Conservation (phyloP, 1,140 invertebrate species). For the Nephotettix cincticeps region DNA sequence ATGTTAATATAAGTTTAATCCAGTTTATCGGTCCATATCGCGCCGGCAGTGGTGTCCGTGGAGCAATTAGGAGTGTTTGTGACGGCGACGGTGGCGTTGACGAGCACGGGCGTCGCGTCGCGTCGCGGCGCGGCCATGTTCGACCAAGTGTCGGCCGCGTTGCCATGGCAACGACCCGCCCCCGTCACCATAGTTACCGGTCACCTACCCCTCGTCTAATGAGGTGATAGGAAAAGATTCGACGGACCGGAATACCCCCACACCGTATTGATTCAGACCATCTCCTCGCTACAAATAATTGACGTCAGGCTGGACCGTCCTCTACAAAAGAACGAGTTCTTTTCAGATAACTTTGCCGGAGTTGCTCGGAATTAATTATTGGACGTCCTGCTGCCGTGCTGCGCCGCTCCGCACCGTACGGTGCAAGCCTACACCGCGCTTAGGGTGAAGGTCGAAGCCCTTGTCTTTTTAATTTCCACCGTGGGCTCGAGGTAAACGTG, state of each 20-base stretch:
- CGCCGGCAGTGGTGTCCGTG: not conserved
- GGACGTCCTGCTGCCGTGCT: not conserved
- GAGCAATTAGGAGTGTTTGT: not conserved
- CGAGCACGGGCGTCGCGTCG: not conserved
- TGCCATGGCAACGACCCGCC: slow-evolving; percentile 12
- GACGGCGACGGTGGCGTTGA: not conserved
- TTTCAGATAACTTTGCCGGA: slow-evolving; percentile 6
- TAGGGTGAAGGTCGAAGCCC: too few relatives aligned
- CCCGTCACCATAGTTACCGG: slow-evolving; percentile 11
- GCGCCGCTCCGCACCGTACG: not conserved
- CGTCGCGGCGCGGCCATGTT: slow-evolving; percentile 1
- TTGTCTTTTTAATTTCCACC: too few relatives aligned
- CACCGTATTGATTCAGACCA: slow-evolving; percentile 1
- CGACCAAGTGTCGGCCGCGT: not conserved
- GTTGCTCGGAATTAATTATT: not conserved
- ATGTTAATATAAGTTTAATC: too few relatives aligned
- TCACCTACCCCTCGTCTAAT: slow-evolving; percentile 15
- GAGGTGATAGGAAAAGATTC: slow-evolving; percentile 24
- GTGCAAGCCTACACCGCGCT: too few relatives aligned
- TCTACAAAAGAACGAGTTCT: slow-evolving; percentile 1
- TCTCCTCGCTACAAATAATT: not conserved
- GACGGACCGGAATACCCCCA: slow-evolving; percentile 12
- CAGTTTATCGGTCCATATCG: too few relatives aligned
- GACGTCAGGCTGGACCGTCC: slow-evolving; percentile 7
- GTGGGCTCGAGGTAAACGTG: too few relatives aligned